Base-by-base conservation (phyloP, 2,797 vertebrate species). In the Brachymystax lenok region DNA sequence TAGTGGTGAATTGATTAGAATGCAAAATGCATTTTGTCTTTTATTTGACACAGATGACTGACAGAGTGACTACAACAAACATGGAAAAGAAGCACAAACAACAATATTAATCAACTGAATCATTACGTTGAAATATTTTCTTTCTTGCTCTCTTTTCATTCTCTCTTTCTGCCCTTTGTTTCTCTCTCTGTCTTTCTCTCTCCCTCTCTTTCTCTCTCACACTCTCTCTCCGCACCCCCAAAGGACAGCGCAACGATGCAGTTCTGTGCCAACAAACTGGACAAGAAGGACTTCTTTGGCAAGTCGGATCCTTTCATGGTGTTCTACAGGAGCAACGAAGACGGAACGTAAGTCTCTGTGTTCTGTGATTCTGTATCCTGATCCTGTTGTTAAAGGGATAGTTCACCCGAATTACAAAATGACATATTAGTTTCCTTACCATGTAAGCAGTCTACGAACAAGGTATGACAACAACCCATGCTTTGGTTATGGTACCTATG, bases 201-300 rank as follows among this genome's bases (percentile, higher is more conserved):
- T 4, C 56, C 5, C 56, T 2, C n/a, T 7, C 56, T 33, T 30
- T 21, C n/a, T 21, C 19, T 59, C 10, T 1, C 21, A 24, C 21
- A 24, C 3, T 63, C 7, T 63, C 24, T 24, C 46, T n/a, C 67
- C 69, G 6, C 8, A 2, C 30, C 54, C 61, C 30, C 51, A 35
- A 88, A 99, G 97, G 97, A 98, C 8, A 96, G 96, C 0, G 96
- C 96, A 83, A 98, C 96, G 0, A 97, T 98, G 94, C 97, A 99
- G 93, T 98, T 98, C 89, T 98, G 97, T 13, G 97, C 96, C 92
- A 97, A 97, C 92, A 98, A 98, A 83, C 90, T 98, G 92, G 97
- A 99, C 91, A 99, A 98, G 93, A 99, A 98, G 83, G 97, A 99
- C 80, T 99, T 99, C 87, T 98, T 99, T 0, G 97, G 97, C 74